Evolutionary conservation across 1,140 invertebrate species (phyloP).

Genomic region (Popillia japonica): DNA sequence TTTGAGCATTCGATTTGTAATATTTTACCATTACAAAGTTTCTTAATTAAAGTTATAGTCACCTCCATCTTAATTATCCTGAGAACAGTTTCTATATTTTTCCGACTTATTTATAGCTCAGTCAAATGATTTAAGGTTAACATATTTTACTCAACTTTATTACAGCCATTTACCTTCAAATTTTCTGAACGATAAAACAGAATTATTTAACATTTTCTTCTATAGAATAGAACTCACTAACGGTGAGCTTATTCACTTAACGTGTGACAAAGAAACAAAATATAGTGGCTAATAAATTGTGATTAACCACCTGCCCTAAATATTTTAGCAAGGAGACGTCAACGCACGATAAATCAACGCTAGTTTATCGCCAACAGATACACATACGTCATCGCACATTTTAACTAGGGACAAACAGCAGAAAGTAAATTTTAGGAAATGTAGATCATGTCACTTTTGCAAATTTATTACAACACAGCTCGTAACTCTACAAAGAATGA

Average conservation of each 20-base stretch:
- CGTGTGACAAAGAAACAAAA: background rate
- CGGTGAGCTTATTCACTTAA: background rate
- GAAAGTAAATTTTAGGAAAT: slow-evolving; percentile 22
- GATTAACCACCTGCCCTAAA: slow-evolving; percentile 23
- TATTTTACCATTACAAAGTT: too few species aligned
- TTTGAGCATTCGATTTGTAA: too few species aligned
- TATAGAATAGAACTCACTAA: too few species aligned
- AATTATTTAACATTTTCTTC: too few species aligned
- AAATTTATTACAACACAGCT: background rate
- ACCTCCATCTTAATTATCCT: too few species aligned
- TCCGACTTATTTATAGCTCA: too few species aligned
- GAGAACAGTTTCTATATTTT: too few species aligned
- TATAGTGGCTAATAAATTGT: background rate
- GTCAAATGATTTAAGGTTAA: too few species aligned
- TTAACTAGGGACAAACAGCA: background rate
- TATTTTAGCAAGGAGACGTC: background rate
- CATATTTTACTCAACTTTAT: too few species aligned
- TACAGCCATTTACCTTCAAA: too few species aligned
- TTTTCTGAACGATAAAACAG: too few species aligned
- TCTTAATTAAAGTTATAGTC: too few species aligned
- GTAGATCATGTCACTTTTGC: background rate
- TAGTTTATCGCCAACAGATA: slow-evolving; percentile 11
- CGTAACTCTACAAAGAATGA: background rate
- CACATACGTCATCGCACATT: slow-evolving; percentile 25
- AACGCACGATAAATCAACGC: background rate